Evolutionary conservation across 2,797 vertebrate species (phyloP).

Genomic region (Petrocephalus sullivani): DNA sequence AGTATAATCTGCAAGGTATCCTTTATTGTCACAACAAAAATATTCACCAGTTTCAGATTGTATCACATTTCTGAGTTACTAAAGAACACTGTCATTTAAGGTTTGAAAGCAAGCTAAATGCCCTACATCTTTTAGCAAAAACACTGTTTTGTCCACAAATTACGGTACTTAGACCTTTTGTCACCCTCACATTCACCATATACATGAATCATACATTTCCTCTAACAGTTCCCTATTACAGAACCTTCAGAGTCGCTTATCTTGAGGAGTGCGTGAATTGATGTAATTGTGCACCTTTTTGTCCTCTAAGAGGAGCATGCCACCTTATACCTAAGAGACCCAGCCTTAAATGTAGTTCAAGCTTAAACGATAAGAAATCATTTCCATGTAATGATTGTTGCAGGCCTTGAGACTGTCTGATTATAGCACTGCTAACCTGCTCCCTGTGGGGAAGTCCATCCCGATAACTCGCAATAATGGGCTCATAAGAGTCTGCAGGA

Average conservation of each 20-base stretch:
- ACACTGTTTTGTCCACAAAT: background rate
- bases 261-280: conserved; percentile 32
- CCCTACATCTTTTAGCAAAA: background rate
- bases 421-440: conserved; percentile 9
- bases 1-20: background rate
- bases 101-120: background rate
- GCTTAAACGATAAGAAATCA: conserved; percentile 16
- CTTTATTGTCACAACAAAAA: background rate
- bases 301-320: conserved; percentile 37
- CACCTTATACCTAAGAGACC: conserved; percentile 26
- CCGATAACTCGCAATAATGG: conserved; percentile 55
- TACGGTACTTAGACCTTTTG: background rate
- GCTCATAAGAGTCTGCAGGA: conserved; percentile 49
- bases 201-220: background rate
- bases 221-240: background rate
- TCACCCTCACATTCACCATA: background rate
- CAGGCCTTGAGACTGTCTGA: background rate
- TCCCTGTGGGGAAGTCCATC: conserved; percentile 38
- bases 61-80: background rate
- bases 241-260: conserved; percentile 28
- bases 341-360: conserved; percentile 8
- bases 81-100: background rate
- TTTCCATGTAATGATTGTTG: conserved; percentile 19
- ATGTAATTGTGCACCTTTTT: conserved; percentile 30
- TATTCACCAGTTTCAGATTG: background rate